Conservation (phyloP, 2,797 vertebrate genomes). For the Phoebastria nigripes region DNA sequence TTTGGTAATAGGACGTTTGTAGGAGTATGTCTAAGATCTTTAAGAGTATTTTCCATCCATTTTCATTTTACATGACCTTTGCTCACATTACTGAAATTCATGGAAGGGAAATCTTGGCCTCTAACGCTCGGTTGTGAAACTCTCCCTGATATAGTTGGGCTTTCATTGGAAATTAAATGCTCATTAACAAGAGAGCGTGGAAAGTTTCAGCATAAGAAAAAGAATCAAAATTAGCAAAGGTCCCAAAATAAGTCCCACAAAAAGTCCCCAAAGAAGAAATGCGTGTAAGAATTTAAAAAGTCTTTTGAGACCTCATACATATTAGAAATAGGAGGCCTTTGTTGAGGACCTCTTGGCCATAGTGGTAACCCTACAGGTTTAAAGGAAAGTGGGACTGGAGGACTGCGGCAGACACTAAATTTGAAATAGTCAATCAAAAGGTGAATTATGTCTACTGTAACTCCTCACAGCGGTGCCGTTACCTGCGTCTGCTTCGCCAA, state of each 20-base stretch:
- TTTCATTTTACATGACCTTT: not conserved
- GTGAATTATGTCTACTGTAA: not conserved
- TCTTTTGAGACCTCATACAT: not conserved
- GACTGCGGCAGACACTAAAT: not conserved
- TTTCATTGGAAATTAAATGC: not conserved
- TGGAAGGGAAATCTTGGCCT: not conserved
- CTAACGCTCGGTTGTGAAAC: not conserved
- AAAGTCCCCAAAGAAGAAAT: not conserved
- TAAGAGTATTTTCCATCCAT: not conserved
- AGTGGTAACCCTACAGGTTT: not conserved
- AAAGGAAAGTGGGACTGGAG: not conserved
- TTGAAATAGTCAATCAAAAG: not conserved
- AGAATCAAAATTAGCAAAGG: not conserved
- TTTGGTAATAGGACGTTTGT: not conserved
- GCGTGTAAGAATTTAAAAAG: not conserved
- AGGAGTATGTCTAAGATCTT: not conserved
- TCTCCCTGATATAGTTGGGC: not conserved
- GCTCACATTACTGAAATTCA: not conserved
- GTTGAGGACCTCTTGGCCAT: not conserved
- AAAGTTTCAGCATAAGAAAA: not conserved
- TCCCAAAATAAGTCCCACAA: not conserved
- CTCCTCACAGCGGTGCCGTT: rapidly evolving
- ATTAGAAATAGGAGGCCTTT: not conserved
- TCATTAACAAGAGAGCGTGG: not conserved
- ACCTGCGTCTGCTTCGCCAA: not conserved